A percentile compares a stretch with the other conserved stretches of the same genome.
Evolutionary conservation across 2,888 invertebrate genomes (phyloP).

Genomic region (Glyphotaelius pellucidus): DNA sequence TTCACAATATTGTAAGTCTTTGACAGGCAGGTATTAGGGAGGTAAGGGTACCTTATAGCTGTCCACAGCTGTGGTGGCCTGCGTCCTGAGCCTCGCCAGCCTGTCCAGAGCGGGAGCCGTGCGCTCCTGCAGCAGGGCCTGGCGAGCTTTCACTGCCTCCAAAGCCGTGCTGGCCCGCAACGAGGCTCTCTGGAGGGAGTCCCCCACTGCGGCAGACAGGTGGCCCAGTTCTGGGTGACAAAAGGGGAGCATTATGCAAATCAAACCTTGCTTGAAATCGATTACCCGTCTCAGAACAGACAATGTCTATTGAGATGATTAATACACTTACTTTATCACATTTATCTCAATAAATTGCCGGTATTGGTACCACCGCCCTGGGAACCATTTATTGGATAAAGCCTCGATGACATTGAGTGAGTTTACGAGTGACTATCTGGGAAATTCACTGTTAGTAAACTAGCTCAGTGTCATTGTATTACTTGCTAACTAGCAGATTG

Average conservation of each 20-base stretch:
- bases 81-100: constrained; percentile 51
- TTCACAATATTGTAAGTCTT: too few species aligned
- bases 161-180: constrained; percentile 44
- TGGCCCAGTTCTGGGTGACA: constrained; percentile 50
- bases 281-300: too few species aligned
- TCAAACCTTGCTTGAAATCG: not conserved
- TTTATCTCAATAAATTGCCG: too few species aligned
- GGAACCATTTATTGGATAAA: too few species aligned
- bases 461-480: too few species aligned
- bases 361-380: too few species aligned
- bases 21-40: not conserved
- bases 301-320: too few species aligned
- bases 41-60: constrained; percentile 53
- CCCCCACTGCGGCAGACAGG: constrained; percentile 36
- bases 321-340: too few species aligned
- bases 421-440: too few species aligned
- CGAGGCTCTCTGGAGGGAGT: constrained; percentile 33
- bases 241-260: not conserved
- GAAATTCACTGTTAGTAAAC: too few species aligned
- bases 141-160: constrained; percentile 56
- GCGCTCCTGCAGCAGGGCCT: constrained; percentile 56
- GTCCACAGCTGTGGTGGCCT: constrained; percentile 35
- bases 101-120: constrained; percentile 22
- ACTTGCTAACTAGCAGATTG: too few species aligned
- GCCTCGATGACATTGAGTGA: too few species aligned